Evolutionary conservation across 2,888 invertebrate species (phyloP).

Genomic region (Unio pictorum): DNA sequence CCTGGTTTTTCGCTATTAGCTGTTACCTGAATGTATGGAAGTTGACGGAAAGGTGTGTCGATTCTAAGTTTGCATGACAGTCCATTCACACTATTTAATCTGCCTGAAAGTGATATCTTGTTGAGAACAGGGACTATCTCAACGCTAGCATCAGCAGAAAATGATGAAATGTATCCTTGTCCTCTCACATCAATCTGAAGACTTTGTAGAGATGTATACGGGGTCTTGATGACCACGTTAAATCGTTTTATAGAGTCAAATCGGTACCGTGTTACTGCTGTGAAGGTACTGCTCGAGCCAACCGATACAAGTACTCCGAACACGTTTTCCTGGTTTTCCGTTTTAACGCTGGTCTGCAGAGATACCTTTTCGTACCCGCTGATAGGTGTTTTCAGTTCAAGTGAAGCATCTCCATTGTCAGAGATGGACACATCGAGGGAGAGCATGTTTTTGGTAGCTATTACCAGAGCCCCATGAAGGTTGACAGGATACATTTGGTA

Average conservation of each 20-base stretch:
- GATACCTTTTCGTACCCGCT: constrained; percentile 22
- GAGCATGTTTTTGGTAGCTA: too few relatives aligned
- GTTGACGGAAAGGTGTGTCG: constrained; percentile 34
- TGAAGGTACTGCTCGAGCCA: neutral
- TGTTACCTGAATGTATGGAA: constrained; percentile 32
- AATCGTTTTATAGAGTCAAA: constrained; percentile 18
- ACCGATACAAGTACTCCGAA: too few relatives aligned
- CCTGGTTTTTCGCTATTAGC: constrained; percentile 16
- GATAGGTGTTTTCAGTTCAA: neutral
- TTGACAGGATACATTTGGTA: constrained; percentile 12
- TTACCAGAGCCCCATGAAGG: too few relatives aligned
- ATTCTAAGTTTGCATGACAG: constrained; percentile 29
- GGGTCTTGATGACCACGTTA: constrained; percentile 24
- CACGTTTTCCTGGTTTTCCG: too few relatives aligned
- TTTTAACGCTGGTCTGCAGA: too few relatives aligned
- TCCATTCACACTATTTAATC: constrained; percentile 24
- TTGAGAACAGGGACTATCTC: constrained; percentile 29
- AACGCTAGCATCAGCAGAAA: constrained; percentile 31
- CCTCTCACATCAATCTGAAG: constrained; percentile 5
- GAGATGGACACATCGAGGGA: constrained; percentile 23
- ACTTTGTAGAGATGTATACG: constrained; percentile 16
- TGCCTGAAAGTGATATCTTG: constrained; percentile 21
- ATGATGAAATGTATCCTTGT: constrained; percentile 8
- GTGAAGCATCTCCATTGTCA: constrained; percentile 6
- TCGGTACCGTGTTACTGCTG: constrained; percentile 18